phyloP scores from a whole-genome alignment of 2,113 vertebrate genomes.

The Carassius auratus region DNA sequence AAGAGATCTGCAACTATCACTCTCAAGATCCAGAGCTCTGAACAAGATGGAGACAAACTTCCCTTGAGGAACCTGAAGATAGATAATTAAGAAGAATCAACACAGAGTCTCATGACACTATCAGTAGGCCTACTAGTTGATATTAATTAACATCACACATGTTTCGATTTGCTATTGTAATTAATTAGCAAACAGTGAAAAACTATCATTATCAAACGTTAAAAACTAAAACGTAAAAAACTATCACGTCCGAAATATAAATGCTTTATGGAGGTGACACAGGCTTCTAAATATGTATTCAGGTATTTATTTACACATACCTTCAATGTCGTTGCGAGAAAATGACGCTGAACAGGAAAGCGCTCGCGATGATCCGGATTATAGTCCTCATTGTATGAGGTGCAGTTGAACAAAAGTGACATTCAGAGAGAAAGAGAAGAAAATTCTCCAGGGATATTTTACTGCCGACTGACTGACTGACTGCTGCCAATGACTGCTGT shows the following conservation, averaged over 20 bases:
- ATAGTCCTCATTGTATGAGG: slow-evolving; percentile 63
- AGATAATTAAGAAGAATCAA: background rate
- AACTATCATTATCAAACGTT: too few species aligned
- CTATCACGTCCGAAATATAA: background rate
- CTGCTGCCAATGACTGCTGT: slow-evolving; percentile 72
- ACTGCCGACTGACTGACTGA: slow-evolving; percentile 54
- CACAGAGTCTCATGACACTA: background rate
- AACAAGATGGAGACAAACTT: slow-evolving; percentile 84
- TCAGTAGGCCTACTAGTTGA: background rate
- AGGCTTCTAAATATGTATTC: background rate
- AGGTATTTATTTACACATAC: slow-evolving; percentile 11
- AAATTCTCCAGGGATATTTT: slow-evolving; percentile 44
- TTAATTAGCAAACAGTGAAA: background rate
- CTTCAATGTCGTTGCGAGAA: slow-evolving; percentile 60
- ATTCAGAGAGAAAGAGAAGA: slow-evolving; percentile 33
- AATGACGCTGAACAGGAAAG: slow-evolving; percentile 59
- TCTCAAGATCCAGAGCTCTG: slow-evolving; percentile 83
- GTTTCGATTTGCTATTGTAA: background rate
- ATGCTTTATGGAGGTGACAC: background rate
- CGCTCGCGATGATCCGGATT: slow-evolving; percentile 49
- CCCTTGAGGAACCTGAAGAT: slow-evolving; percentile 82
- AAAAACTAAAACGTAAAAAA: too few species aligned
- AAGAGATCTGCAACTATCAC: slow-evolving; percentile 84
- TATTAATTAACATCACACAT: background rate
- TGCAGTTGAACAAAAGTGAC: slow-evolving; percentile 28